Evolutionary conservation across 1,140 invertebrate genomes (phyloP), one percentile per base, ranked within the genome.

Genomic region (Portunus trituberculatus): DNA sequence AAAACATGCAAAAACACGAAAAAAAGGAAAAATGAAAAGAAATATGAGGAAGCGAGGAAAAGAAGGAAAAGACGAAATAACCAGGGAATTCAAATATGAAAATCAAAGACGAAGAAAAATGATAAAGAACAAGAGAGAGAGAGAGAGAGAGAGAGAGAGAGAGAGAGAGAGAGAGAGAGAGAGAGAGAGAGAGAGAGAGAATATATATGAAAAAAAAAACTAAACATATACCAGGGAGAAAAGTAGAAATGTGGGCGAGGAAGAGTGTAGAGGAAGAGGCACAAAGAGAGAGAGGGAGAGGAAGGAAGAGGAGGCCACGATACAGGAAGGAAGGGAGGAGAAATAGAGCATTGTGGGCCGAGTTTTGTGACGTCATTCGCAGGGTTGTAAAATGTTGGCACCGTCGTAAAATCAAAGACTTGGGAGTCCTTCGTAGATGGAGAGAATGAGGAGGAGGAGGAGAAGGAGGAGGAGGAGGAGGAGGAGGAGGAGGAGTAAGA

Each of bases 211-310:
- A 10, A 20, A 10, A 59, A 59, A 20, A 20, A 59, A 59, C 0
- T 12, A 4, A 59, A 20, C 1, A 20, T 4, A 10, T 59, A 59
- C 0, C 0, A 59, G 52, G 8, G 16, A 59, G 52, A 59, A 10
- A 83, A 83, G 20, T 25, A 83, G 2, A 59, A 59, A 59, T 12
- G 12, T 12, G 83, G n/a, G 10, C 6, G 16, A 39, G 12, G 29
- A 28, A 88, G 45, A 88, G 31, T 29, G 29, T 29, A 31, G 25
- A 88, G 31, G 28, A 29, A 88, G 45, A 45, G 86, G 31, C 6
- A 32, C n/a, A 46, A 32, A 88, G 86, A 88, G 45, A 88, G 20
- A 32, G 25, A 88, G 31, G 86, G 25, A 88, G 45, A 88, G 86
- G 45, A 46, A 88, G 45, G n/a, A 46, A 39, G 31, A 14, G 31